Conservation (phyloP, 2,888 invertebrate species). For the Nycteola revayana region DNA sequence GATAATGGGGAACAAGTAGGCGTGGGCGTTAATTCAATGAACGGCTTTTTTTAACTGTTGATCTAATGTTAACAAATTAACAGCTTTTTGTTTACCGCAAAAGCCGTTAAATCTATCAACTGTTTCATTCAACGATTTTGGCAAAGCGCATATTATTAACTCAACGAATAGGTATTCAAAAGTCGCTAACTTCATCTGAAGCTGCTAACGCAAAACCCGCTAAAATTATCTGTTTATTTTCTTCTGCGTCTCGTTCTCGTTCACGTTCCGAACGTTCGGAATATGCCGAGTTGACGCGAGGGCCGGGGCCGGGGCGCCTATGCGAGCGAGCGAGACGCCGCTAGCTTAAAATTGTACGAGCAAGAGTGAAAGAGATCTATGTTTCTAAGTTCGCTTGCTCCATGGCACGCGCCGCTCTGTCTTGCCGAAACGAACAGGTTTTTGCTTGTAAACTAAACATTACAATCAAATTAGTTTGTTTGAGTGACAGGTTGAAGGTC, state of each 20-base stretch:
- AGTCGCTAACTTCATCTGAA: slow-evolving; percentile 1
- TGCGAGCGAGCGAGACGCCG: slow-evolving; percentile 1
- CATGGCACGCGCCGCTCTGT: slow-evolving; percentile 2
- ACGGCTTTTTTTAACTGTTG: too few species aligned
- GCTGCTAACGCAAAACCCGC: slow-evolving; percentile 5
- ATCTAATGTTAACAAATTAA: too few species aligned
- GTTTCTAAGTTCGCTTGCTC: slow-evolving; percentile 2
- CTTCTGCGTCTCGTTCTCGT: background rate
- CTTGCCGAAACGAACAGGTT: slow-evolving; percentile 1
- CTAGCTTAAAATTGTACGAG: slow-evolving; percentile 1
- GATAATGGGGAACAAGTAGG: too few species aligned
- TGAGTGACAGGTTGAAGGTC: slow-evolving; percentile 2
- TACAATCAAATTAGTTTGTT: slow-evolving; percentile 1
- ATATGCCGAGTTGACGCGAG: too few species aligned
- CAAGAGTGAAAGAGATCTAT: slow-evolving; percentile 2
- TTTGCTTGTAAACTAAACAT: slow-evolving; percentile 1
- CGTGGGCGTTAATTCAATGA: too few species aligned
- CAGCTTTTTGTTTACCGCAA: too few species aligned
- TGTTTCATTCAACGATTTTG: slow-evolving; percentile 3
- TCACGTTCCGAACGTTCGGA: too few species aligned
- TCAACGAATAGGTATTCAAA: slow-evolving; percentile 3
- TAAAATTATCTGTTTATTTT: slow-evolving; percentile 4
- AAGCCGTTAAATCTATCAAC: slow-evolving; percentile 3
- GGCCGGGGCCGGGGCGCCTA: slow-evolving; percentile 1
- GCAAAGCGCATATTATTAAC: slow-evolving; percentile 2